These are phyloP conservation scores for Picus viridis DNA, from an alignment of 2,797 vertebrate genomes.

Conservation along the genomic window DNA sequence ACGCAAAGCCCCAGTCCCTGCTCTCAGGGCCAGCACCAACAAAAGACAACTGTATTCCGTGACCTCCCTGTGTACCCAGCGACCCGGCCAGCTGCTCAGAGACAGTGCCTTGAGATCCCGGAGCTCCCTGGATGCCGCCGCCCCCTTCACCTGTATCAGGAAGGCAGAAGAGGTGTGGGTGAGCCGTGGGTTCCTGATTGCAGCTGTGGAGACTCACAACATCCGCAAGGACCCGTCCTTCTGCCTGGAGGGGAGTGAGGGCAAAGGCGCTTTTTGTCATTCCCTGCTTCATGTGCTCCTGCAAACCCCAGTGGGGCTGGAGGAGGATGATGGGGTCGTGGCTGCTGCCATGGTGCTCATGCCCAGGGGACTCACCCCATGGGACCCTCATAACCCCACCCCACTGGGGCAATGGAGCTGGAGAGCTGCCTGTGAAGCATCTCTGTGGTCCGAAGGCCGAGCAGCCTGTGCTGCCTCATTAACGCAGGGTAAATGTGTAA, in stretches of 20 bases:
- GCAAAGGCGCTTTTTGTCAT: neutral
- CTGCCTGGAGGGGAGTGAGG: neutral
- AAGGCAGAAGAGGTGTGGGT: neutral
- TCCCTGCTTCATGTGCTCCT: neutral
- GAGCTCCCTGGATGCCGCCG: neutral
- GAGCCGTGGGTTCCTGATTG: neutral
- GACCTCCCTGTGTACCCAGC: conserved; percentile 32
- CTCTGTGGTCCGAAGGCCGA: conserved; percentile 2
- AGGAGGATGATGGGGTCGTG: neutral
- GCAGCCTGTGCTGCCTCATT: neutral
- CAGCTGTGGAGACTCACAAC: neutral
- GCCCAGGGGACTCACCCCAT: fast-evolving
- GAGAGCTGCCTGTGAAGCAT: neutral
- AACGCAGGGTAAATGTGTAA: conserved; percentile 32
- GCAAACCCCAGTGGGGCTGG: neutral
- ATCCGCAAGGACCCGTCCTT: neutral
- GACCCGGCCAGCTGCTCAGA: neutral
- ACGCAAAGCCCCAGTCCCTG: neutral
- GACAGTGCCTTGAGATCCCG: neutral
- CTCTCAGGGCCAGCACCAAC: conserved; percentile 31
- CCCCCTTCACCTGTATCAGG: neutral
- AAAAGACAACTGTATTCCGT: conserved; percentile 50
- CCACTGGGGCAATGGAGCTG: fast-evolving
- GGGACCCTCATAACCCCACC: neutral
- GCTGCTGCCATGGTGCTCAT: fast-evolving